phyloP scores from a whole-genome alignment of 2,888 invertebrate species.

The Chymomyza caudatula region DNA sequence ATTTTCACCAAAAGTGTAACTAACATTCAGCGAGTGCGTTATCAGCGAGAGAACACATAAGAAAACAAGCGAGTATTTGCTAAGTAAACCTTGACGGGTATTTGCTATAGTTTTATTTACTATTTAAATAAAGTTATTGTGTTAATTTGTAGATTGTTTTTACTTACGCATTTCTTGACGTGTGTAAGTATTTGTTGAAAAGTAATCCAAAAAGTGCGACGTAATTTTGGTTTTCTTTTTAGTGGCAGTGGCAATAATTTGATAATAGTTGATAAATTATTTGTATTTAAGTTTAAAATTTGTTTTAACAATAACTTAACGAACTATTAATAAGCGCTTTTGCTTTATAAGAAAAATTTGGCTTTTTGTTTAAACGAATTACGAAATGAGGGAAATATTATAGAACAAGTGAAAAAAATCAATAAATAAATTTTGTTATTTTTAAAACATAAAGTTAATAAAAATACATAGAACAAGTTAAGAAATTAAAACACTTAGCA shows the following conservation, averaged over 20 bases:
- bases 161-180: constrained; percentile 42
- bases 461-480: constrained; percentile 33
- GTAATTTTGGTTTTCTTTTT: constrained; percentile 3
- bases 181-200: constrained; percentile 11
- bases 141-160: not conserved
- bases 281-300: constrained; percentile 6
- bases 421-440: not conserved
- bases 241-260: constrained; percentile 20
- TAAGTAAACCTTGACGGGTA: not conserved
- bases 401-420: too few species aligned
- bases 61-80: not conserved
- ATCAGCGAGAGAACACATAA: not conserved
- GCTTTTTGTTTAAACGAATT: constrained; percentile 3
- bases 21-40: not conserved
- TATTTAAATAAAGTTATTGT: not conserved
- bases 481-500: constrained; percentile 37
- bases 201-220: constrained; percentile 33
- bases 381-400: too few species aligned
- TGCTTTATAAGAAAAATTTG: constrained; percentile 14
- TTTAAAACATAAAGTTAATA: constrained; percentile 8
- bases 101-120: not conserved
- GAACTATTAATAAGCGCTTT: constrained; percentile 22
- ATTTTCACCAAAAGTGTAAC: not conserved
- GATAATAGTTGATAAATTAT: constrained; percentile 7
- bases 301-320: not conserved